Percentiles rank a stretch among this genome's conserved stretches.
Conservation (phyloP, 2,797 vertebrate species). For the Ctenopoma kingsleyae region DNA sequence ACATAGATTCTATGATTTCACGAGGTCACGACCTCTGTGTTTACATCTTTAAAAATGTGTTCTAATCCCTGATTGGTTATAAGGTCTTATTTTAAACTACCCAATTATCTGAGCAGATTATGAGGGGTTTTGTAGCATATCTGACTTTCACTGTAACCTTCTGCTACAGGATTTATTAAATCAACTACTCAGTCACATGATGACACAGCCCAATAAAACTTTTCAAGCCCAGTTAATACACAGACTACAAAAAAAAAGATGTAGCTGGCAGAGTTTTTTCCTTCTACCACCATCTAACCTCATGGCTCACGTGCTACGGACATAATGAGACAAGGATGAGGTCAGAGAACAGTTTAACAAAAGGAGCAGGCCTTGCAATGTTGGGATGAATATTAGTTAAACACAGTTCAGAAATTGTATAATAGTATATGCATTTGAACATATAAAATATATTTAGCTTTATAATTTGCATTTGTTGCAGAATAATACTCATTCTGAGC, state of each 20-base stretch:
- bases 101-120: constrained; percentile 68
- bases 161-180: constrained; percentile 54
- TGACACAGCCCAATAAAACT: constrained; percentile 59
- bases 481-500: not conserved
- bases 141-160: constrained; percentile 65
- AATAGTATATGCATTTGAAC: too few relatives aligned
- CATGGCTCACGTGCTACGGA: constrained; percentile 36
- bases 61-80: constrained; percentile 65
- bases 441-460: too few relatives aligned
- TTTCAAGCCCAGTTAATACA: constrained; percentile 50
- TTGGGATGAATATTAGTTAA: constrained; percentile 7
- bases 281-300: constrained; percentile 31
- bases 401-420: too few relatives aligned
- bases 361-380: not conserved
- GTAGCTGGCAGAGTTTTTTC: constrained; percentile 32
- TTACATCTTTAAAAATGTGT: constrained; percentile 60
- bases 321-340: constrained; percentile 45
- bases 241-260: constrained; percentile 4
- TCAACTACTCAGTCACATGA: constrained; percentile 58
- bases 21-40: constrained; percentile 64
- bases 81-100: constrained; percentile 59
- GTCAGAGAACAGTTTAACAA: constrained; percentile 48
- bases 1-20: constrained; percentile 67
- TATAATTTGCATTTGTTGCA: not conserved
- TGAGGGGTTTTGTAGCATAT: constrained; percentile 38